Percentiles rank a stretch among this genome's conserved stretches.
These are phyloP conservation scores for Acanthopagrus latus DNA, from an alignment of 2,797 vertebrate genomes.

Conservation along the genomic window DNA sequence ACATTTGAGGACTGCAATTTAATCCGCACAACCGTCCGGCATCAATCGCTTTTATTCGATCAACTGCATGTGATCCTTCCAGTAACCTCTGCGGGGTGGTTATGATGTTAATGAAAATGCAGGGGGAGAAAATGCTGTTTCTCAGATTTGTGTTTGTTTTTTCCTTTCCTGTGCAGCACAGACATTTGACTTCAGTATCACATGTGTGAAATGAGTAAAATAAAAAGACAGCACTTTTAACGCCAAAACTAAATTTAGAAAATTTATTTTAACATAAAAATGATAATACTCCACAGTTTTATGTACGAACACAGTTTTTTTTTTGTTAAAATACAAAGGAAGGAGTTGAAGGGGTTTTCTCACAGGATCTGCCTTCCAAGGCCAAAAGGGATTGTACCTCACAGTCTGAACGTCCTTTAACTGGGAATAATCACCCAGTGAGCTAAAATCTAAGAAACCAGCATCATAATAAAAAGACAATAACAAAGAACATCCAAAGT, in stretches of 20 bases:
- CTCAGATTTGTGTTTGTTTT: not conserved
- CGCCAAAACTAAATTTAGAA: conserved; percentile 74
- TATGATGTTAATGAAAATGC: conserved; percentile 1
- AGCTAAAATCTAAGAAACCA: conserved; percentile 65
- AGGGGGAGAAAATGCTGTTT: not conserved
- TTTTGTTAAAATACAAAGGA: conserved; percentile 82
- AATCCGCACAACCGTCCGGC: conserved; percentile 6
- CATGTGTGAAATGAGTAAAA: conserved; percentile 6
- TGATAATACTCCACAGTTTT: conserved; percentile 81
- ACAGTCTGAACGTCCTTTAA: conserved; percentile 67
- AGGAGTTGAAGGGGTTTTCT: conserved; percentile 64
- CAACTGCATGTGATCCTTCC: conserved; percentile 11
- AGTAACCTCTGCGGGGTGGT: not conserved
- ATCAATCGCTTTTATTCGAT: conserved; percentile 24
- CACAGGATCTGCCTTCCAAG: conserved; percentile 65
- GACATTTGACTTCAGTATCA: not conserved
- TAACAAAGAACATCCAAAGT: conserved; percentile 59
- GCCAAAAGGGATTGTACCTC: conserved; percentile 81
- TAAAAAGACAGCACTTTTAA: conserved; percentile 25
- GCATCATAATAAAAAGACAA: conserved; percentile 58
- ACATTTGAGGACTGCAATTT: conserved; percentile 3
- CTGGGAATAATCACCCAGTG: conserved; percentile 53
- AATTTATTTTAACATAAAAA: conserved; percentile 84
- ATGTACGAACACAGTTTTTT: conserved; percentile 79
- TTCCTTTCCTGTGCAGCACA: too few relatives aligned